A percentile compares a stretch with the other conserved stretches of the same genome.
Conservation (phyloP, 2,888 invertebrate genomes). For the Thymelicus sylvestris region DNA sequence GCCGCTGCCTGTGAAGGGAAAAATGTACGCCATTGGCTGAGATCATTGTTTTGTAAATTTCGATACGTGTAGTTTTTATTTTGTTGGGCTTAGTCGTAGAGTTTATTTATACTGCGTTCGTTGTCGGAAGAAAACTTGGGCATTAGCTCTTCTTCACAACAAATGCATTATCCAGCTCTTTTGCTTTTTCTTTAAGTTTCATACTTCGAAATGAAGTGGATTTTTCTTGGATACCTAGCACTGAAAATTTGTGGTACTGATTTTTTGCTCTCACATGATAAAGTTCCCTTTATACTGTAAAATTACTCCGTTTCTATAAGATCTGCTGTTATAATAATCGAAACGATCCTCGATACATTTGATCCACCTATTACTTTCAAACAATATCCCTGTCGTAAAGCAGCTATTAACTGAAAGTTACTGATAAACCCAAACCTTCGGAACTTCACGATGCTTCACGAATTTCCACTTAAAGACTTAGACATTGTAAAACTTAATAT, state of each 20-base stretch:
- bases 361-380: constrained; percentile 23
- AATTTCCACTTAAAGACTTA: constrained; percentile 34
- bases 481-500: constrained; percentile 37
- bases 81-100: neutral
- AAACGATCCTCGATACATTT: neutral
- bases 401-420: constrained; percentile 32
- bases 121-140: neutral
- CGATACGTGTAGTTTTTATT: constrained; percentile 41
- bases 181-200: no score
- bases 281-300: no score
- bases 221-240: no score
- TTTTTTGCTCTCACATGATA: no score
- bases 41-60: constrained; percentile 49
- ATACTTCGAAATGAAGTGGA: no score
- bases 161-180: no score
- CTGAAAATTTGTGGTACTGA: no score
- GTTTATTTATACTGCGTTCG: neutral
- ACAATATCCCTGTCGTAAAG: constrained; percentile 25
- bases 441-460: constrained; percentile 33
- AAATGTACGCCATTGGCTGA: constrained; percentile 54
- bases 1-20: constrained; percentile 58
- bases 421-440: constrained; percentile 32
- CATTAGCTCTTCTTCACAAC: no score
- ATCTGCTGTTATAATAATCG: neutral
- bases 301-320: no score